Evolutionary conservation across 2,113 vertebrate species (phyloP), one percentile per base, ranked within the genome.

Genomic region (Ginglymostoma cirratum): DNA sequence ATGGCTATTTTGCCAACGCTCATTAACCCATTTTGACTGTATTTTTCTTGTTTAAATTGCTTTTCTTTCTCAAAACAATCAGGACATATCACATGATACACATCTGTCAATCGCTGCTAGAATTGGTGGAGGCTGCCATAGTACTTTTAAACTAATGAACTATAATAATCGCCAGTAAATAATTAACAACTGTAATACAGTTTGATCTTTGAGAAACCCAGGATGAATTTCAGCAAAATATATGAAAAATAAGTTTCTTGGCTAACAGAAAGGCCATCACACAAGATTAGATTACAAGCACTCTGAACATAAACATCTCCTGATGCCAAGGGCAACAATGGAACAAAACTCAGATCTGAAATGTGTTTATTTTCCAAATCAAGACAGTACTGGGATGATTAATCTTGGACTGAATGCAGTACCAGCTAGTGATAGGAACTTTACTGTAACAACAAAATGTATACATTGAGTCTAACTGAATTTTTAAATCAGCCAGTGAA

Each of bases 341-440:
- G 61, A 67, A 15, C 89, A 66, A 19, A 65, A 38, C 34, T 65
- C 61, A 66, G 52, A 90, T 90, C 12, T 90, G 52, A 90, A 38
- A 38, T 93, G 30, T 21, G 17, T 61, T 66, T 7, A 66, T n/a
- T 66, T 17, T 65, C 89, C 21, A 19, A 66, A 66, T 93, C 89
- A 93, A 67, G 38, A 23, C 61, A 67, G 17, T 38, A 93, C 61
- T 93, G n/a, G 38, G 19, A 66, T 93, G n/a, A 93, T 66, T 66
- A 65, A 23, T 93, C 5, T 17, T 38, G 61, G 61, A 24, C 65
- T 30, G 55, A n/a, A 93, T 66, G 34, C 34, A 93, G 89, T 93
- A 93, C 89, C 89, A 93, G 65, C 38, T 93, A 23, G n/a, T 66
- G 89, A 5, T 12, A 66, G 89, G 89, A 93, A 67, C 89, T 93